These are phyloP conservation scores for Celastrina argiolus DNA, from an alignment of 2,888 invertebrate genomes.

Conservation along the genomic window DNA sequence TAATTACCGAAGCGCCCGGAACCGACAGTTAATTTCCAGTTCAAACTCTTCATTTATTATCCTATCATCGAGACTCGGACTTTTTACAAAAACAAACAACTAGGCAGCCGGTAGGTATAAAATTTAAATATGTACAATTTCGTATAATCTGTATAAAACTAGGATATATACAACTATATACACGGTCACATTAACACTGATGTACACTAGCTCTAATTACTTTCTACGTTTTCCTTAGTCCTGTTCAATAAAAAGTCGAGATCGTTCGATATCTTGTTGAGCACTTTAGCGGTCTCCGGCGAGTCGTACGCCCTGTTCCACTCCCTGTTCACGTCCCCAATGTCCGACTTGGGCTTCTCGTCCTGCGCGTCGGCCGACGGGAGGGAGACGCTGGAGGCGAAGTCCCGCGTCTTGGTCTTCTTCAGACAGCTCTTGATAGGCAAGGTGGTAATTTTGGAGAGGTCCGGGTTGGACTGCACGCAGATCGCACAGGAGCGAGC, in stretches of 20 bases:
- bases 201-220: constrained; percentile 46
- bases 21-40: background rate
- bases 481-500: constrained; percentile 61
- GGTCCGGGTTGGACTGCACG: constrained; percentile 61
- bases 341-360: constrained; percentile 52
- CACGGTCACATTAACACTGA: background rate
- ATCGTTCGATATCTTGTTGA: constrained; percentile 89
- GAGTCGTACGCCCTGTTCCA: constrained; percentile 61
- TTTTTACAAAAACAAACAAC: background rate
- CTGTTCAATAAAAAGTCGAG: constrained; percentile 88
- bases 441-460: constrained; percentile 57
- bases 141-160: constrained; percentile 7
- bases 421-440: constrained; percentile 71
- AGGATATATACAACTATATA: constrained; percentile 6
- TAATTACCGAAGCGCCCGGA: constrained; percentile 2
- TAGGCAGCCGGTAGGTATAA: background rate
- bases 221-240: constrained; percentile 52
- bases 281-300: constrained; percentile 79
- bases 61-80: background rate
- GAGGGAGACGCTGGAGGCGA: constrained; percentile 55
- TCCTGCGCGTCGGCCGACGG: constrained; percentile 57
- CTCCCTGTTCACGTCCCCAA: constrained; percentile 59
- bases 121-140: constrained; percentile 19
- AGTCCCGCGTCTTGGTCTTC: constrained; percentile 47
- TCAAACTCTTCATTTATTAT: background rate